Base-by-base conservation (phyloP, 2,113 vertebrate genomes). In the Hiodon alosoides region DNA sequence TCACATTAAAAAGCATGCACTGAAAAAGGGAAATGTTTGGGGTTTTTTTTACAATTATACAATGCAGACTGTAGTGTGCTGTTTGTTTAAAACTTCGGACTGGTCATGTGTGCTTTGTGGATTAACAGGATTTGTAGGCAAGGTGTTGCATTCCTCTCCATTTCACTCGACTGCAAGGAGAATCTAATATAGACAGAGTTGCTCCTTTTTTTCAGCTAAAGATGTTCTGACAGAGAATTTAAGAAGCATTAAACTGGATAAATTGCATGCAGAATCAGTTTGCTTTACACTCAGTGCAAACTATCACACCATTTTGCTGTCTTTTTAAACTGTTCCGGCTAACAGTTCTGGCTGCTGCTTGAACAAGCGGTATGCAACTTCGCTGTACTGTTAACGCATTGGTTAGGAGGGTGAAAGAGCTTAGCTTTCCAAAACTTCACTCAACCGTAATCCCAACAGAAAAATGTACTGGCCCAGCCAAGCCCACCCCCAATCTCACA, bases 221-320 rank as follows among this genome's bases (percentile, higher is more conserved):
- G 76, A 77, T 69, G 60, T 67, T 64, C 79, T 77, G 78, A 76
- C 55, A 73, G 74, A 74, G 76, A 81, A 79, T 77, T 84, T 57
- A 77, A 72, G 61, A 83, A 83, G 76, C 74, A 80, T 75, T 84
- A 81, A 82, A 69, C 80, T 13, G 71, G 55, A 77, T 75, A 79
- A 77, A 83, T 80, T 79, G 79, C 73, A 85, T 69, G 77, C 54
- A 76, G 76, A 76, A 81, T 82, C 75, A 51, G 79, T 83, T 79
- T 79, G 51, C 69, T 84, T 81, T 69, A 81, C 81, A 82, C 71
- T 64, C 50, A 83, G 78, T 75, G 74, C 67, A 74, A 81, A 82
- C 74, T 69, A 16, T 78, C 68, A 76, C 58, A 54, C 65, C 9
- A 0, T 75, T 75, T 75, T 71, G 72, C 54, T 76, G n/a, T 31